Base-by-base conservation (phyloP, 2,113 vertebrate species). In the Corapipo altera region DNA sequence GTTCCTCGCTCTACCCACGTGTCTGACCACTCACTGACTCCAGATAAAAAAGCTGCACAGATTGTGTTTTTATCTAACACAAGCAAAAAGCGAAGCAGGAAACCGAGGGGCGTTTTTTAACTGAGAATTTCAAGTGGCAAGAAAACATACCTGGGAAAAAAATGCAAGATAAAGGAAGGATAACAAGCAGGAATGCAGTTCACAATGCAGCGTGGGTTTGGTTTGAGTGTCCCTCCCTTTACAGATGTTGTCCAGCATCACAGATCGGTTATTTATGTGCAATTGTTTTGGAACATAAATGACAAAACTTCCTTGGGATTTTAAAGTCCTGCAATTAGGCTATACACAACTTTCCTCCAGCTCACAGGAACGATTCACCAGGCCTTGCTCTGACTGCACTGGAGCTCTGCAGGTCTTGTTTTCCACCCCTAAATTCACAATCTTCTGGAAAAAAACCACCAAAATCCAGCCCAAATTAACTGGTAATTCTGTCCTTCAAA, bases 381-480 rank as follows among this genome's bases (percentile, higher is more conserved):
- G 32, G 30, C 48, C 55, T 3, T 24, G 35, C 49, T 41, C 57
- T 33, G 39, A 52, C 18, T 15, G 10, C 0, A 0, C 20, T n/a
- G 28, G 35, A 52, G 30, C 37, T 44, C 28, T 24, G 20, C 0
- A 0, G 48, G 51, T 54, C 46, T 22, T 0, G 8, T 30, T 65
- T 77, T 54, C 48, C n/a, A 71, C 12, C 5, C 54, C 28, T 44
- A 22, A 57, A 66, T 35, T 71, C 46, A 81, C 19, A 14, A 26
- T 33, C 8, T 66, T 71, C 51, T 65, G 20, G 6, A 6, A 37
- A 41, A 71, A n/a, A 46, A 64, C 11, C 2, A 6, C 6, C 11
- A 5, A 55, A 85, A 24, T 17, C 41, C 28, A 58, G 46, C 2
- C 39, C 32, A 49, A 30, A 48, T n/a, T 6, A 22, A 51, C 9